Base-by-base conservation (phyloP, 2,888 invertebrate species). In the Macrophya annulata region DNA sequence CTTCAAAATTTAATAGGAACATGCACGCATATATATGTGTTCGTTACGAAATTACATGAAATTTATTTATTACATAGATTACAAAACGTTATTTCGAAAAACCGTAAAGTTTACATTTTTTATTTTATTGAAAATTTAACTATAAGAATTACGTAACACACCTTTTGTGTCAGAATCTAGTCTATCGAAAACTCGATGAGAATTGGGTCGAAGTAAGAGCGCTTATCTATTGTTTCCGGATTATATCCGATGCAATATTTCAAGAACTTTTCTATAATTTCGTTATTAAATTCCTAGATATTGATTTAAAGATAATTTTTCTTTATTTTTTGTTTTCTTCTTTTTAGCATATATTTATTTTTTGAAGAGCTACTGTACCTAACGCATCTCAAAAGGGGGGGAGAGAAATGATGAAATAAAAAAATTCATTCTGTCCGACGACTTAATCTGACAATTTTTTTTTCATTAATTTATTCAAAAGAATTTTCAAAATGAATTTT, bases 221-320 rank as follows among this genome's bases (percentile, higher is more conserved):
- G 81, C 62, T 51, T 51, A 81, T 81, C 81, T 81, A 81, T 81
- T 81, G 81, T 81, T 81, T 62, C 81, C 81, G 62, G 81, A 81
- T 62, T 59, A 37, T 17, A 40, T 43, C 40, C 43, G 43, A 10
- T 62, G 62, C 81, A 81, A 40, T 62, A 81, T 81, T 81, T 62
- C 62, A 62, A 59, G 62, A 43, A 12, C 59, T 43, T n/a, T 59
- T 81, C n/a, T 31, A 51, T 48, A 45, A 76, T n/a, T 77, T 77
- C 37, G 43, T 25, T 45, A 31, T 77, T 55, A 17, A 31, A 51
- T 77, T 74, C 43, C 74, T 21, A 43, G 45, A 17, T 74, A 45
- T 25, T 12, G 25, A 62, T 3, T 25, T 9, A 21, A 25, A 10
- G 71, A 37, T 40, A 37, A n/a, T n/a, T n/a, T n/a, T n/a, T 71